Evolutionary conservation across 2,888 invertebrate genomes (phyloP), one percentile per base, ranked within the genome.

Genomic region (Pyrochroa serraticornis): DNA sequence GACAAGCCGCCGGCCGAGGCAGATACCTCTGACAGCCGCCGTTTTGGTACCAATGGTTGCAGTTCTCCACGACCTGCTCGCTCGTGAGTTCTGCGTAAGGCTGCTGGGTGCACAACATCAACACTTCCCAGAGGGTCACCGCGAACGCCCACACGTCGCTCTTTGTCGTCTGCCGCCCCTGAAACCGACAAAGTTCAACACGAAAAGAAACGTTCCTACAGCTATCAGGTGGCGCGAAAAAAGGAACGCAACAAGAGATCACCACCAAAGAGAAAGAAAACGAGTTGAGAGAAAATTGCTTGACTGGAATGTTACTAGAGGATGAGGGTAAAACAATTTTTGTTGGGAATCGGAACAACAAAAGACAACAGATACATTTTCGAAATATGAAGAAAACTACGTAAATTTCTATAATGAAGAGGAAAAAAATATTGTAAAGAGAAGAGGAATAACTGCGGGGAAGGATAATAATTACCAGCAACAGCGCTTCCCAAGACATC

Each of bases 131-230:
- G 37, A 93, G 82, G 0, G 93, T 92, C 30, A 94, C 90, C 5
- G 92, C 95, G 75, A 93, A 95, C 0, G 93, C 89, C 94, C 95
- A 95, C 1, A 94, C 93, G 77, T 95, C 95, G 66, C 92, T 91
- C 71, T 90, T 90, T 22, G 92, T 90, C 46, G 91, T 92, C 80
- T 90, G 93, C 77, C 92, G 89, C 31, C 93, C 93, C 94, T 95
- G 80, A 7, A 77, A 74, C 7, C 12, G 37, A 37, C 36, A 9
- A 36, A 13, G 9, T 37, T 8, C 32, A 38, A 41, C 3, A n/a
- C n/a, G n/a, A n/a, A n/a, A n/a, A n/a, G n/a, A n/a, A n/a, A n/a
- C n/a, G n/a, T n/a, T n/a, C n/a, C n/a, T n/a, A n/a, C n/a, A n/a
- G n/a, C n/a, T n/a, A n/a, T n/a, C n/a, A n/a, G n/a, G n/a, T n/a